Base-by-base conservation (phyloP, 2,797 vertebrate genomes). In the Salarias fasciatus region DNA sequence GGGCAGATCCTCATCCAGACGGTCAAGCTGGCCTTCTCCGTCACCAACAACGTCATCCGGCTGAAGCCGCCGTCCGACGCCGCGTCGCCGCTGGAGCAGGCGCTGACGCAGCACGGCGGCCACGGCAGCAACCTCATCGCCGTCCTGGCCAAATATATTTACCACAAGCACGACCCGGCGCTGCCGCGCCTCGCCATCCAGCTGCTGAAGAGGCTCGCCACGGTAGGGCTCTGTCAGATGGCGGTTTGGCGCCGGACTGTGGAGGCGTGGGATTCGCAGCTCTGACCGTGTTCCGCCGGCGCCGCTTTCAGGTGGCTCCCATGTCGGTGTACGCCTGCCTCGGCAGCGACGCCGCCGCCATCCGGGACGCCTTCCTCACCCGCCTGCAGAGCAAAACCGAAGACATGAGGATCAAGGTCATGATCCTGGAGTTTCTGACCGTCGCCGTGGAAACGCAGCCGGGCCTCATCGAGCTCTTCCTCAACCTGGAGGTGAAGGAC, bases 291-390 rank as follows among this genome's bases (percentile, higher is more conserved):
- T 24, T 24, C 18, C 3, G 18, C n/a, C n/a, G n/a, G n/a, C n/a
- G n/a, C n/a, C n/a, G n/a, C n/a, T n/a, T 24, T 3, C 54, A 99
- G 98, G 98, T 97, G 75, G 97, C 97, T 31, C 98, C 97, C 13
- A 99, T 99, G 98, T 99, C 98, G 0, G 96, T 99, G 36, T 98
- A 99, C 0, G 97, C 97, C 38, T 99, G 98, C 75, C 92, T 99
- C 8, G 98, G 98, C 18, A 96, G 82, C 0, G 97, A 99, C 0
- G 98, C 97, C 0, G 94, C 97, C 0, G 96, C 97, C 37, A 98
- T 99, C 74, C 92, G 97, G 0, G 97, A 99, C 0, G 97, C 98
- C 0, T 99, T 99, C 75, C 94, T 99, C 65, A 96, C 92, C 5
- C 95, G 97, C 1, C 92, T 99, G 67, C 95, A 96, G 88, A 97